phyloP scores from a whole-genome alignment of 2,888 invertebrate genomes.

The Margaritifera margaritifera region DNA sequence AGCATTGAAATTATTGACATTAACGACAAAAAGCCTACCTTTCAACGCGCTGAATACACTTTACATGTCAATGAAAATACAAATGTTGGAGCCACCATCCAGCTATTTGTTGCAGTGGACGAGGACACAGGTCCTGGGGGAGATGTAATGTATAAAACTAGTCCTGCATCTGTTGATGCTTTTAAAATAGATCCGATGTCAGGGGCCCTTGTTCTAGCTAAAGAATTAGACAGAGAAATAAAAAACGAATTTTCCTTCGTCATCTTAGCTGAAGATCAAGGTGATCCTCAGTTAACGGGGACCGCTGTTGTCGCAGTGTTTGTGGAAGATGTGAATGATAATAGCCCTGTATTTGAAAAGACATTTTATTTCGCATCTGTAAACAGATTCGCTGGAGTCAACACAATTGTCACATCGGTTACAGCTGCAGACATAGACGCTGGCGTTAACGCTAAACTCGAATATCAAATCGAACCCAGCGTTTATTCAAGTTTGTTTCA shows the following conservation, averaged over 20 bases:
- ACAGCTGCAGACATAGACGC: constrained; percentile 44
- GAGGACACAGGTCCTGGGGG: constrained; percentile 47
- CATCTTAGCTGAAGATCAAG: constrained; percentile 45
- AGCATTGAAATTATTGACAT: constrained; percentile 39
- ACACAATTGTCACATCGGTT: constrained; percentile 27
- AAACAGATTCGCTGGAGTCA: constrained; percentile 21
- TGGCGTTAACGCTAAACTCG: constrained; percentile 32
- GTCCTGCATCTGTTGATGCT: constrained; percentile 32
- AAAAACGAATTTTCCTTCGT: constrained; percentile 19
- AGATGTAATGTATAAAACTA: constrained; percentile 41
- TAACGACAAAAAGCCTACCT: constrained; percentile 45
- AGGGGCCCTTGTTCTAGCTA: constrained; percentile 40
- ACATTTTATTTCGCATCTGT: constrained; percentile 28
- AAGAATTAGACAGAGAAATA: constrained; percentile 46
- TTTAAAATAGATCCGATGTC: constrained; percentile 36
- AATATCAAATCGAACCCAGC: constrained; percentile 28
- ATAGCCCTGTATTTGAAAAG: constrained; percentile 37
- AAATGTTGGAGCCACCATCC: constrained; percentile 23
- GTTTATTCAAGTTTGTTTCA: constrained; percentile 39
- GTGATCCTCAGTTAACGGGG: constrained; percentile 28
- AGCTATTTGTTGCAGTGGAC: constrained; percentile 42
- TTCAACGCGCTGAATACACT: constrained; percentile 23
- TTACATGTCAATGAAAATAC: constrained; percentile 37
- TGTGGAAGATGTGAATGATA: constrained; percentile 55
- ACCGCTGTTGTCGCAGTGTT: constrained; percentile 35